Evolutionary conservation across 2,888 invertebrate species (phyloP).

Genomic region (Melinaea menophilus): DNA sequence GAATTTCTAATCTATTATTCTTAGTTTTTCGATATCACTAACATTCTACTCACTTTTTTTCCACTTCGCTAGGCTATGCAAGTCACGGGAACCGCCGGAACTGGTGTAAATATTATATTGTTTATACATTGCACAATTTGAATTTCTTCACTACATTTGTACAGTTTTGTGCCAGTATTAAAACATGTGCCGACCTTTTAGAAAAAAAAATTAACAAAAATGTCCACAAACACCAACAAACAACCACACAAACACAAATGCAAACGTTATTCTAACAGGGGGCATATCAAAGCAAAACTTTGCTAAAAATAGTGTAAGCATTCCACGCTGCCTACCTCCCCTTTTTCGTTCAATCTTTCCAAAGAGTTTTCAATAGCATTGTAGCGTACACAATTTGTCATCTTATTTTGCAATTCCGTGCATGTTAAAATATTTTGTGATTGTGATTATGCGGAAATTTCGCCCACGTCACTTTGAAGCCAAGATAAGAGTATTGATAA

Average conservation of each 20-base stretch:
- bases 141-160: conserved; percentile 49
- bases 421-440: conserved; percentile 23
- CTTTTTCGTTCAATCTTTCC: too few species aligned
- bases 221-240: conserved; percentile 20
- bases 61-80: conserved; percentile 87
- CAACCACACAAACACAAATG: conserved; percentile 3
- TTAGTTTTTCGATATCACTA: conserved; percentile 48
- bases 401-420: conserved; percentile 20
- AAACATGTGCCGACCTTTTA: conserved; percentile 47
- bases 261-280: conserved; percentile 38
- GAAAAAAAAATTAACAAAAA: conserved; percentile 19
- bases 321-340: neutral
- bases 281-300: conserved; percentile 37
- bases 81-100: conserved; percentile 93
- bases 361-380: too few species aligned
- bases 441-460: conserved; percentile 12
- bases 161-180: conserved; percentile 37
- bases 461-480: neutral
- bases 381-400: conserved; percentile 31
- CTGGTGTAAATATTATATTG: conserved; percentile 87
- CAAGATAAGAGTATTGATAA: neutral
- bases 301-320: conserved; percentile 49
- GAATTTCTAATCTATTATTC: conserved; percentile 7
- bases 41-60: conserved; percentile 66
- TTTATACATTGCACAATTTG: conserved; percentile 72